Conservation (phyloP, 2,797 vertebrate species). For the Cossypha polioptera region DNA sequence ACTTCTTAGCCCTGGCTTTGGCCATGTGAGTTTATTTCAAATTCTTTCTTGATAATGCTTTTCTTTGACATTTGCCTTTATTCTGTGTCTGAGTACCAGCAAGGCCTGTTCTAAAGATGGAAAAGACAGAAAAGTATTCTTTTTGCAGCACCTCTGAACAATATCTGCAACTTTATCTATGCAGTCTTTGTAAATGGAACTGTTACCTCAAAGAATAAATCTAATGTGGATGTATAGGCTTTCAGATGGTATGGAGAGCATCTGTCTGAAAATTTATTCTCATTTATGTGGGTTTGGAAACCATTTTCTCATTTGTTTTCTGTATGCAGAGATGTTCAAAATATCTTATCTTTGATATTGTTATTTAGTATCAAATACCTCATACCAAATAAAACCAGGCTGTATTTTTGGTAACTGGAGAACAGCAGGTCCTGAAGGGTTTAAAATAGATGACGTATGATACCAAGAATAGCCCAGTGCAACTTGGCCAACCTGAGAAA, state of each 20-base stretch:
- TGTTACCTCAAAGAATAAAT: not conserved
- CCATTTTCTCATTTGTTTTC: not conserved
- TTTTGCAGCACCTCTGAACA: not conserved
- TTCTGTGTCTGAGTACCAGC: not conserved
- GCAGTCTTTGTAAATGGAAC: not conserved
- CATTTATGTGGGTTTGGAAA: not conserved
- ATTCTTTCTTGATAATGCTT: not conserved
- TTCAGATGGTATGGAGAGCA: not conserved
- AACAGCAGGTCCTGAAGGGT: constrained; percentile 67
- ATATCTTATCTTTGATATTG: not conserved
- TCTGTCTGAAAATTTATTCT: not conserved
- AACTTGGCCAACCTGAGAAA: constrained; percentile 52
- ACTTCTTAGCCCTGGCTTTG: not conserved
- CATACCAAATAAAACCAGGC: constrained; percentile 37
- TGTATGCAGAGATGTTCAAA: not conserved
- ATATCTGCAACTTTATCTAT: not conserved
- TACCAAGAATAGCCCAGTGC: constrained; percentile 68
- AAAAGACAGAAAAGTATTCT: not conserved
- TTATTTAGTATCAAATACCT: constrained; percentile 49
- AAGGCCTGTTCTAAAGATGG: not conserved
- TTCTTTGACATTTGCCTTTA: not conserved
- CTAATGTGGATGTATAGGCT: not conserved
- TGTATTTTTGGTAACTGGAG: constrained; percentile 70
- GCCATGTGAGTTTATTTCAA: not conserved
- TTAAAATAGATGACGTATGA: constrained; percentile 82